A percentile compares a stretch with the other conserved stretches of the same genome.
phyloP scores from a whole-genome alignment of 2,888 invertebrate species.

The Drosophila trichaetosa region DNA sequence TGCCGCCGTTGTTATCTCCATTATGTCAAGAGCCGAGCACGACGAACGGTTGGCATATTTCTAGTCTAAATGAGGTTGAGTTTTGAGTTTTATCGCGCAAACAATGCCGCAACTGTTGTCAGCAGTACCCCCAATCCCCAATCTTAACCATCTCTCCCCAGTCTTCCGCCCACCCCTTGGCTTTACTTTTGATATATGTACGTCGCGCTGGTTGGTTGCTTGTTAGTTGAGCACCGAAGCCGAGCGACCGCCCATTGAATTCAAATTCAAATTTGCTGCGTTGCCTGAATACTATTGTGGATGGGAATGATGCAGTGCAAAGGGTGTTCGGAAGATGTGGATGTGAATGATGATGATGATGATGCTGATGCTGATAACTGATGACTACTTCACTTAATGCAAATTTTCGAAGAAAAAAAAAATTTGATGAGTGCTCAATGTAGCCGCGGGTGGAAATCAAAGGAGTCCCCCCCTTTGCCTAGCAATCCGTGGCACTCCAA shows the following conservation, averaged over 20 bases:
- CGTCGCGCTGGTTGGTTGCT: constrained; percentile 55
- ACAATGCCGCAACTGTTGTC: constrained; percentile 66
- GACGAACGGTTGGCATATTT: constrained; percentile 74
- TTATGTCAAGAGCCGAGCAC: constrained; percentile 71
- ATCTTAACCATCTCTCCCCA: background rate
- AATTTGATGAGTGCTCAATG: constrained; percentile 60
- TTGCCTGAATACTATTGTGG: constrained; percentile 59
- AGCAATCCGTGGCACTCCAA: constrained; percentile 46
- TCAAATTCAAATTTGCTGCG: constrained; percentile 77
- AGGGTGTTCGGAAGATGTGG: constrained; percentile 6
- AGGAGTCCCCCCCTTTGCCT: background rate
- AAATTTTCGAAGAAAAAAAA: constrained; percentile 62
- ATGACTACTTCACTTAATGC: constrained; percentile 81
- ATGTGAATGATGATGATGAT: constrained; percentile 27
- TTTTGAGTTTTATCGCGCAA: constrained; percentile 75
- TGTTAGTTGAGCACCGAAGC: constrained; percentile 30
- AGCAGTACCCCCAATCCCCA: constrained; percentile 1
- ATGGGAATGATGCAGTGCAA: constrained; percentile 13
- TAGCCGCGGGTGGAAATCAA: constrained; percentile 33
- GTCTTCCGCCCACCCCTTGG: background rate
- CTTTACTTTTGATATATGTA: constrained; percentile 5
- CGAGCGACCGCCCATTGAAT: constrained; percentile 64
- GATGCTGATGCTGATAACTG: constrained; percentile 68
- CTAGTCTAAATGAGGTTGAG: constrained; percentile 76
- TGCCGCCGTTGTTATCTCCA: constrained; percentile 50